Evolutionary conservation across 2,888 invertebrate species (phyloP), one percentile per base, ranked within the genome.

Genomic region (Drosophila neutralis): DNA sequence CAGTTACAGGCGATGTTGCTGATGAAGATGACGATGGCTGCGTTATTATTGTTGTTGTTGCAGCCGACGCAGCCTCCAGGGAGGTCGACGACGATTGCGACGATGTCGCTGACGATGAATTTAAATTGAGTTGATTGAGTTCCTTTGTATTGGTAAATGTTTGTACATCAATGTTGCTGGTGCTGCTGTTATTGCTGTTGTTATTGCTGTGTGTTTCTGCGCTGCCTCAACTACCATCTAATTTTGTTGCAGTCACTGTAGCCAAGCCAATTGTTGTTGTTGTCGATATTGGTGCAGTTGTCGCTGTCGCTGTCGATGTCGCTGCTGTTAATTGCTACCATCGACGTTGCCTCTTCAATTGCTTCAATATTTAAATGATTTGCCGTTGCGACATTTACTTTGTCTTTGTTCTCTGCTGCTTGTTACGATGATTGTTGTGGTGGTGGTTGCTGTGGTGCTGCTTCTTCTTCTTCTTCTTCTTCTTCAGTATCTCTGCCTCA

Each of bases 91-190:
- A 51, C 73, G 56, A 77, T 57, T 51, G 69, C 64, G 63, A 62
- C 72, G 70, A 40, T 53, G 76, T 65, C 76, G 82, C 64, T 72
- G 83, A 69, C 70, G 82, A 82, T 79, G 80, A 86, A 80, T 90
- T 83, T 87, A 84, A 88, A 90, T 90, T 90, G 88, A 88, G 80
- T 88, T 90, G 89, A 87, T 87, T 87, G 89, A 84, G 82, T 57
- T 88, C 86, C 73, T 82, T 70, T 86, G 90, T 90, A 90, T 90
- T 89, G 89, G 90, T 89, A 90, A 85, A 82, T 90, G 82, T 78
- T 79, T 85, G 74, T 84, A 89, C 82, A 82, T 87, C 80, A 68
- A 79, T 78, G 74, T 76, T 71, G 78, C 49, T 62, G 45, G 13
- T 69, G 66, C 24, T 45, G 18, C 11, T 63, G 36, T 36, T 51